phyloP scores from a whole-genome alignment of 1,140 invertebrate genomes.

The Bombus balteatus region DNA sequence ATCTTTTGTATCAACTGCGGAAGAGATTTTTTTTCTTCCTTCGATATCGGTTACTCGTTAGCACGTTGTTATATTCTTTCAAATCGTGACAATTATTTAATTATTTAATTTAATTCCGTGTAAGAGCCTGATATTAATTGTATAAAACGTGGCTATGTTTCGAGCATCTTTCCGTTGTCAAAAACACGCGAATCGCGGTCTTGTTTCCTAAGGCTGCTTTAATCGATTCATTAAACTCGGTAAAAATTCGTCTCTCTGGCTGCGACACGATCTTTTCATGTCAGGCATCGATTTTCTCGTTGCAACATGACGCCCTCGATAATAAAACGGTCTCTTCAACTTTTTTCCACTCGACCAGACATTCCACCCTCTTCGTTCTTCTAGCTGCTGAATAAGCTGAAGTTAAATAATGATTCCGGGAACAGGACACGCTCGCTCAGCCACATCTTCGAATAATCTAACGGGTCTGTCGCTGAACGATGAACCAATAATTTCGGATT shows the following conservation, averaged over 20 bases:
- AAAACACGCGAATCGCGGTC: neutral
- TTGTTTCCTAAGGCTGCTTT: too few relatives aligned
- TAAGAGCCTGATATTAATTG: too few relatives aligned
- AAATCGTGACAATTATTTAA: too few relatives aligned
- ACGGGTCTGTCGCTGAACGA: slow-evolving; percentile 12
- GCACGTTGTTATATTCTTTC: too few relatives aligned
- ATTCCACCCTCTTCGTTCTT: slow-evolving; percentile 23
- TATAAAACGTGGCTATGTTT: neutral
- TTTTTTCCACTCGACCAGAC: slow-evolving; percentile 21
- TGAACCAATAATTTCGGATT: slow-evolving; percentile 34
- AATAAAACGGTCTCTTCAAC: slow-evolving; percentile 21
- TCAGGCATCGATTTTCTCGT: slow-evolving; percentile 18
- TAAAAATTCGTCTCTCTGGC: neutral
- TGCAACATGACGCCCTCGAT: slow-evolving; percentile 3
- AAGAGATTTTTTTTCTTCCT: slow-evolving; percentile 17
- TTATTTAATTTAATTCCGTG: too few relatives aligned
- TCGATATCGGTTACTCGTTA: too few relatives aligned
- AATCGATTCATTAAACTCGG: too few relatives aligned
- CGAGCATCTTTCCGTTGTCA: neutral
- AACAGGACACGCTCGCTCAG: slow-evolving; percentile 22
- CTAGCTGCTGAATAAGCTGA: slow-evolving; percentile 58
- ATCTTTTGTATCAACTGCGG: slow-evolving; percentile 21
- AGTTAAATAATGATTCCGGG: slow-evolving; percentile 55
- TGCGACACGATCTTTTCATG: neutral
- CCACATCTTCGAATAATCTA: slow-evolving; percentile 24